Percentiles rank a stretch among this genome's conserved stretches.
Evolutionary conservation across 2,888 invertebrate genomes (phyloP).

Genomic region (Drosophila testacea): DNA sequence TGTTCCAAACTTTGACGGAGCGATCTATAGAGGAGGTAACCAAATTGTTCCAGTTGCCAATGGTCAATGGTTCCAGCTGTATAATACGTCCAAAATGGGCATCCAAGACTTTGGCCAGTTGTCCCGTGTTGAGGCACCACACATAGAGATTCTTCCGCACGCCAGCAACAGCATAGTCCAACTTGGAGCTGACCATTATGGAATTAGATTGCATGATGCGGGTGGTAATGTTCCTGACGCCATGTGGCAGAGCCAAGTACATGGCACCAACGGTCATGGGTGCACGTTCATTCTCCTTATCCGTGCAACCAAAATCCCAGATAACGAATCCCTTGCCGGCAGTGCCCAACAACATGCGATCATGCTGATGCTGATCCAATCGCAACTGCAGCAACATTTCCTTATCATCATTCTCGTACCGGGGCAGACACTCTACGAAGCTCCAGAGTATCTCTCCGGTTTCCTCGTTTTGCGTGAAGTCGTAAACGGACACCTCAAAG

Average conservation of each 20-base stretch:
- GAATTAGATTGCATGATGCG: conserved; percentile 96
- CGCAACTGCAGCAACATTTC: conserved; percentile 93
- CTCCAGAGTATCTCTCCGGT: conserved; percentile 86
- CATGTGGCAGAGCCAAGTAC: conserved; percentile 91
- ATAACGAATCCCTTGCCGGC: conserved; percentile 93
- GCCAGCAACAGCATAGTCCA: conserved; percentile 97
- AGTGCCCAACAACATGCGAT: conserved; percentile 92
- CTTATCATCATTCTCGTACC: conserved; percentile 89
- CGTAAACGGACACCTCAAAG: conserved; percentile 86
- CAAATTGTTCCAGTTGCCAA: conserved; percentile 96
- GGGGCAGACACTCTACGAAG: conserved; percentile 87
- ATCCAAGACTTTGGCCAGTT: conserved; percentile 95
- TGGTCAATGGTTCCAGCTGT: conserved; percentile 93
- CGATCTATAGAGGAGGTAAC: conserved; percentile 99
- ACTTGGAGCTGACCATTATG: conserved; percentile 95
- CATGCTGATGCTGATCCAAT: conserved; percentile 89
- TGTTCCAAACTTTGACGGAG: conserved; percentile 99
- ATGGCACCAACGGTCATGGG: conserved; percentile 87
- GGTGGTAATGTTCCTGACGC: conserved; percentile 96
- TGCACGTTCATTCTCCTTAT: conserved; percentile 85
- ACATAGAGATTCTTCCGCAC: conserved; percentile 98
- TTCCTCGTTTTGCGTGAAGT: conserved; percentile 68
- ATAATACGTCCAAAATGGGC: conserved; percentile 99
- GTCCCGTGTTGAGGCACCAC: conserved; percentile 93
- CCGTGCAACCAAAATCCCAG: conserved; percentile 89